Evolutionary conservation across 2,797 vertebrate genomes (phyloP).

Genomic region (Podarcis lilfordi): DNA sequence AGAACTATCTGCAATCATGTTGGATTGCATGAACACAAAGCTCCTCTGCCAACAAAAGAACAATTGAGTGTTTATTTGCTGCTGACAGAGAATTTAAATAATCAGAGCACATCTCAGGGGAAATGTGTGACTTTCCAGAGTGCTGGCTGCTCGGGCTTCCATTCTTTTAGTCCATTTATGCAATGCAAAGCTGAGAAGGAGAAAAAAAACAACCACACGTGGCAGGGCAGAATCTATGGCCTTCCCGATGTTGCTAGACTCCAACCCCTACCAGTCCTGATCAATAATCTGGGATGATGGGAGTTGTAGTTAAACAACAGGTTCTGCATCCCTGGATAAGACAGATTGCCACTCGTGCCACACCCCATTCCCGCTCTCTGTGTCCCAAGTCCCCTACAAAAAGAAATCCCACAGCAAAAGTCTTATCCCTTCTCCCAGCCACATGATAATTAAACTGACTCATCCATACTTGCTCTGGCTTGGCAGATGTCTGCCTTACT

Average conservation of each 20-base stretch:
- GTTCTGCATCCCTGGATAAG: too few relatives aligned
- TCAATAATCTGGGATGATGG: too few relatives aligned
- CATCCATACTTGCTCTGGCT: not conserved
- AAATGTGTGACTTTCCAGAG: constrained; percentile 24
- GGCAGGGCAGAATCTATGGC: not conserved
- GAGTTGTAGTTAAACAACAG: too few relatives aligned
- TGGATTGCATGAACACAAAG: constrained; percentile 59
- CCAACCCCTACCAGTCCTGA: too few relatives aligned
- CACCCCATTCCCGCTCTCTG: not conserved
- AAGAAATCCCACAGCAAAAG: not conserved
- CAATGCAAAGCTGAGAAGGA: not conserved
- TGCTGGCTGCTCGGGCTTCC: constrained; percentile 31
- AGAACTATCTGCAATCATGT: constrained; percentile 44
- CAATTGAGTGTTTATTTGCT: constrained; percentile 55
- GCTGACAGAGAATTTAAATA: constrained; percentile 59
- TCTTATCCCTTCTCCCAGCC: too few relatives aligned
- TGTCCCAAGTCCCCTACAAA: not conserved
- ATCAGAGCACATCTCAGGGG: constrained; percentile 40
- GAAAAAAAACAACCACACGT: too few relatives aligned
- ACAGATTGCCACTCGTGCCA: too few relatives aligned
- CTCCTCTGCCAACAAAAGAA: constrained; percentile 49
- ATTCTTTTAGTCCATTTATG: constrained; percentile 2
- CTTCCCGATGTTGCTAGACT: not conserved
- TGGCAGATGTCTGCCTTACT: too few relatives aligned
- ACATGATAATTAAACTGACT: not conserved